These are phyloP conservation scores for Heteromurus nitidus DNA, from an alignment of 2,888 invertebrate species.

Conservation along the genomic window DNA sequence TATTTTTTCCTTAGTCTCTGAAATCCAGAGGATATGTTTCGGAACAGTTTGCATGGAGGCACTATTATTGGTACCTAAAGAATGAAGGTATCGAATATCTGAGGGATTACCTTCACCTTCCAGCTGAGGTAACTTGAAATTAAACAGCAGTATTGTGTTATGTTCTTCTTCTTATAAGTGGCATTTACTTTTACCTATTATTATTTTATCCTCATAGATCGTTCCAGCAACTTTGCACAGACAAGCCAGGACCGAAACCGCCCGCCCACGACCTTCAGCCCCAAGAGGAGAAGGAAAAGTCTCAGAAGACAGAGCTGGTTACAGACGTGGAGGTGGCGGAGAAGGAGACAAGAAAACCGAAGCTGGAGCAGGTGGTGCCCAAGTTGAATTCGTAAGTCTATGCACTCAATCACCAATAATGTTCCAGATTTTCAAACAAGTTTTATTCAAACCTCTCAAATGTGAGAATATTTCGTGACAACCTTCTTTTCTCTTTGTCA, in stretches of 20 bases:
- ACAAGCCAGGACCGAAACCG: constrained; percentile 89
- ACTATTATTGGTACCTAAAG: constrained; percentile 99
- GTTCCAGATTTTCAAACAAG: background rate
- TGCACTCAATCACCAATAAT: constrained; percentile 4
- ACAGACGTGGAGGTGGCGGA: constrained; percentile 84
- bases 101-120: constrained; percentile 95
- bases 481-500: constrained; percentile 74
- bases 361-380: constrained; percentile 95
- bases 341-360: constrained; percentile 95
- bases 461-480: constrained; percentile 1
- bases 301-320: constrained; percentile 88
- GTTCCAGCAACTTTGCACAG: constrained; percentile 98
- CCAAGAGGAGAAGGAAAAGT: constrained; percentile 83
- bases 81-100: constrained; percentile 99
- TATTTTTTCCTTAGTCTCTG: no score
- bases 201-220: constrained; percentile 79
- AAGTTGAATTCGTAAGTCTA: constrained; percentile 90
- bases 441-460: background rate
- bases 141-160: no score
- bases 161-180: no score
- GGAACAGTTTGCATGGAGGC: constrained; percentile 99
- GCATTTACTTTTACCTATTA: background rate
- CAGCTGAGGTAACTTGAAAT: constrained; percentile 82
- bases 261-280: constrained; percentile 85
- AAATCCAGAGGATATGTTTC: constrained; percentile 98